Conservation (phyloP, 2,113 vertebrate genomes). For the Caracal caracal region DNA sequence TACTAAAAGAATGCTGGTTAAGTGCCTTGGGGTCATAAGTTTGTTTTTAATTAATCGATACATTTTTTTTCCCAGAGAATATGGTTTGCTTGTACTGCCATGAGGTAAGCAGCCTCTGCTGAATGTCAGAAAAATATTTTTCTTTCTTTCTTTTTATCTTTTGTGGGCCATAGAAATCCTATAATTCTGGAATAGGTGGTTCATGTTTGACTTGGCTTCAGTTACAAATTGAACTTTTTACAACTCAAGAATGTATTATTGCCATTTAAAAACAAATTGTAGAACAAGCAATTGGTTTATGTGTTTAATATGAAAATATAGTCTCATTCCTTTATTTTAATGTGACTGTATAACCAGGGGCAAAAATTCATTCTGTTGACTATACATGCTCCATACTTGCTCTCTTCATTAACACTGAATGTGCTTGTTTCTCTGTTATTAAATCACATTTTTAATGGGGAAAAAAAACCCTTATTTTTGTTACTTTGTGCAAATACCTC, state of each 20-base stretch:
- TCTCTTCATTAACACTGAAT: conserved; percentile 79
- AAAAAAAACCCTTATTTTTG: conserved; percentile 30
- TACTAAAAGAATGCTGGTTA: conserved; percentile 58
- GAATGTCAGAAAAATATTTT: conserved; percentile 50
- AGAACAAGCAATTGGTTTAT: conserved; percentile 77
- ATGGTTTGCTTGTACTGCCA: conserved; percentile 71
- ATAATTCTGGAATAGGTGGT: conserved; percentile 78
- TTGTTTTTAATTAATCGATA: neutral
- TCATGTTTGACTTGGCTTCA: conserved; percentile 77
- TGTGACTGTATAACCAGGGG: conserved; percentile 65
- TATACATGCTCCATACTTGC: conserved; percentile 75
- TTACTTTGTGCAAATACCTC: conserved; percentile 65
- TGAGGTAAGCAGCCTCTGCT: conserved; percentile 70
- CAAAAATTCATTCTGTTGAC: conserved; percentile 73
- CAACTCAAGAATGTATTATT: conserved; percentile 67
- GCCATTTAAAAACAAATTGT: conserved; percentile 72
- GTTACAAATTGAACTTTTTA: conserved; percentile 72
- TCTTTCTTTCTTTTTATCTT: conserved; percentile 10
- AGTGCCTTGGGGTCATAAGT: conserved; percentile 66
- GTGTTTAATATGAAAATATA: conserved; percentile 68
- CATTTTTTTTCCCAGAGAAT: conserved; percentile 40
- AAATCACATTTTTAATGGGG: conserved; percentile 73
- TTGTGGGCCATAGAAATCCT: conserved; percentile 46
- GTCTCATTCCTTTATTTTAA: conserved; percentile 72
- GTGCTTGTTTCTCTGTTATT: conserved; percentile 74